Percentiles rank a stretch among this genome's conserved stretches.
Evolutionary conservation across 2,113 vertebrate genomes (phyloP).

Genomic region (Gobiocypris rarus): DNA sequence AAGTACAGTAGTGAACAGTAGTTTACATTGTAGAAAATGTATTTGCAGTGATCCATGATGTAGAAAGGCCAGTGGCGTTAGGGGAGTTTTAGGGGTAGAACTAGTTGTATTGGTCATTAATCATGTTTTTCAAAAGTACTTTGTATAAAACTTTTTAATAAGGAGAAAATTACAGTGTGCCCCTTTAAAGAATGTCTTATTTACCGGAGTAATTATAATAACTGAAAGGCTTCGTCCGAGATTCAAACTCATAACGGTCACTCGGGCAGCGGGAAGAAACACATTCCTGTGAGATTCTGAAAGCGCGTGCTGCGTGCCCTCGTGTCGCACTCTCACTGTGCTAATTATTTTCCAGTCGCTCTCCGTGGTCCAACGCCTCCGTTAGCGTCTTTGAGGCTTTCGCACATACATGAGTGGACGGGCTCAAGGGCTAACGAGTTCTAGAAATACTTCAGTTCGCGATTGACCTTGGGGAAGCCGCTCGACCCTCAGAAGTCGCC

Average conservation of each 20-base stretch:
- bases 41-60: not conserved
- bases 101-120: slow-evolving; percentile 7
- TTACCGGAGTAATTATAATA: not conserved
- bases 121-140: not conserved
- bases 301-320: not conserved
- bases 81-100: not conserved
- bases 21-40: not conserved
- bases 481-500: not conserved
- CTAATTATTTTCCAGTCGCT: slow-evolving; percentile 24
- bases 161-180: not conserved
- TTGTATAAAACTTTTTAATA: not conserved
- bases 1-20: too few relatives aligned
- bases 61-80: not conserved
- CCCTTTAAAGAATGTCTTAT: not conserved
- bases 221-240: slow-evolving; percentile 2
- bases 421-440: not conserved
- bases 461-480: not conserved
- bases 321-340: not conserved
- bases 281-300: slow-evolving; percentile 37
- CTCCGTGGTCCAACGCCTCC: not conserved
- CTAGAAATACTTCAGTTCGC: slow-evolving; percentile 6
- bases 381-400: slow-evolving; percentile 10
- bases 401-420: not conserved
- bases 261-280: not conserved
- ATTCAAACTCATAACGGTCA: slow-evolving; percentile 4